phyloP scores from a whole-genome alignment of 2,888 invertebrate genomes.

The Drosophila kuntzei region DNA sequence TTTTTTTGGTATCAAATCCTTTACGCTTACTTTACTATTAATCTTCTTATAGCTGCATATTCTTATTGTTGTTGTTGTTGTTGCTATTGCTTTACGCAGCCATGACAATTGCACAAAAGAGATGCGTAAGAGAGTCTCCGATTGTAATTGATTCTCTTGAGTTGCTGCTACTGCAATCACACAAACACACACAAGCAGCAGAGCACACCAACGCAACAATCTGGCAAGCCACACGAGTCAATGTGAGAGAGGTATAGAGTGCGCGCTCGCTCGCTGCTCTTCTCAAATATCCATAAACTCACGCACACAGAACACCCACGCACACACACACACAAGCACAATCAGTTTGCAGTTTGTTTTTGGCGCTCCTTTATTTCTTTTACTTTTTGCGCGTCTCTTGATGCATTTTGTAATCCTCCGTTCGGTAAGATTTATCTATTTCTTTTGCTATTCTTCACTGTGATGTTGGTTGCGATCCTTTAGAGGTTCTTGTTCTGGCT shows the following conservation, averaged over 20 bases:
- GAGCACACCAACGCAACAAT: conserved; percentile 14
- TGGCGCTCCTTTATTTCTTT: conserved; percentile 25
- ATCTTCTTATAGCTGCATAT: conserved; percentile 46
- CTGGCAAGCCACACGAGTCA: conserved; percentile 5
- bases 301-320: conserved; percentile 8
- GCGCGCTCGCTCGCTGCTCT: conserved; percentile 22
- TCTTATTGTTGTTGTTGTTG: conserved; percentile 21
- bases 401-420: conserved; percentile 43
- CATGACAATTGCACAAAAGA: conserved; percentile 44
- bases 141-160: conserved; percentile 21
- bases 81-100: conserved; percentile 35
- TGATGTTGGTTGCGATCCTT: conserved; percentile 40
- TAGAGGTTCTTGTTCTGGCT: conserved; percentile 34
- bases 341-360: conserved; percentile 18
- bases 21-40: conserved; percentile 35
- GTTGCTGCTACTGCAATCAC: conserved; percentile 29
- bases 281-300: conserved; percentile 38
- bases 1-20: conserved; percentile 39
- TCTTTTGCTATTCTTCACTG: conserved; percentile 1
- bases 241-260: conserved; percentile 13
- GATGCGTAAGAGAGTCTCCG: conserved; percentile 11
- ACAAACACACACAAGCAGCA: conserved; percentile 9
- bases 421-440: conserved; percentile 3
- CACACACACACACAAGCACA: conserved; percentile 10
- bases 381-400: conserved; percentile 23